Base-by-base conservation (phyloP, 2,797 vertebrate genomes). In the Oreochromis grahami region DNA sequence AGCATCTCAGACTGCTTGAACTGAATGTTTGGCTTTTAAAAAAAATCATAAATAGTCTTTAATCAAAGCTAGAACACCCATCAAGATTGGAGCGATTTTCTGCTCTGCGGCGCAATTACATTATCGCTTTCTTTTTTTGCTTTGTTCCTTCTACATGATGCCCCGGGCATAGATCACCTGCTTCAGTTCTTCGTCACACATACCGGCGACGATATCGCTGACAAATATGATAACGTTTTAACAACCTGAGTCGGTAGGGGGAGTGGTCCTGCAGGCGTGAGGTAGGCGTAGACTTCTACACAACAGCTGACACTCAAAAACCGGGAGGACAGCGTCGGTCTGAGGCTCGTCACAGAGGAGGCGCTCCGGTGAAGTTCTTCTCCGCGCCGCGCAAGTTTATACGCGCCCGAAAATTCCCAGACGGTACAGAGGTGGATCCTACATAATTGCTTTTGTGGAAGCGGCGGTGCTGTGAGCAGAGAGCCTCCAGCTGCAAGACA, bases 221-320 rank as follows among this genome's bases (percentile, higher is more conserved):
- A 52, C 38, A 68, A 87, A 88, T 65, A 84, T 85, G 82, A 36
- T 17, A 74, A 80, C 72, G 55, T 86, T 72, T 80, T 78, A 83
- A 70, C 84, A 17, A 14, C 51, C 81, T 89, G 86, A 88, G 86
- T 92, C 88, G 83, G 78, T 15, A 45, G 90, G 86, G 63, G 91
- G 86, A 21, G 90, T 86, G 93, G 90, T 17, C 79, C 58, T 14
- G 77, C 41, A 24, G 56, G 29, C 84, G 85, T 55, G 13, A 51
- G 17, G 91, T 81, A n/a, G 88, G 90, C 89, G 87, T 80, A 14
- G n/a, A 10, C 87, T 80, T 81, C 15, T 12, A 4, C 52, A 60
- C 77, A 79, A 80, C 89, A 85, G 87, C 89, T 87, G 88, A 86
- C 88, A 76, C 36, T 84, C 56, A 82, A 86, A 87, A 86, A 53